Percentiles rank a stretch among this genome's conserved stretches.
Conservation (phyloP, 2,113 vertebrate species). For the Xiphophorus hellerii region DNA sequence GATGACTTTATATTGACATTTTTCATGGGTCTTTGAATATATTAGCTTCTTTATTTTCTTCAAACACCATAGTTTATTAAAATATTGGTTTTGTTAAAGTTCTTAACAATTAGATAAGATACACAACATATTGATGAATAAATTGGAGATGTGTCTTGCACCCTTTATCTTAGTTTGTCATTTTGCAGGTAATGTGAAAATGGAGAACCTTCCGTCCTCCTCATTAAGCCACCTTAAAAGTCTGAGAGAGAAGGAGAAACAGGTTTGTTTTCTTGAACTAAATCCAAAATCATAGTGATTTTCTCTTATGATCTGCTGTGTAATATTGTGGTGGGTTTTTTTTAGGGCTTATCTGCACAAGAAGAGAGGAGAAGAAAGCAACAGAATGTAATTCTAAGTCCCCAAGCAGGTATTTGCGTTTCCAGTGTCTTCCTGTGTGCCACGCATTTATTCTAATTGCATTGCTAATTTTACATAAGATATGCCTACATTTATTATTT, state of each 20-base stretch:
- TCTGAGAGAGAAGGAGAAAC: conserved; percentile 77
- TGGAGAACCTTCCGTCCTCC: conserved; percentile 72
- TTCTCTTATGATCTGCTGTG: neutral
- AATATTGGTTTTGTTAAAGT: too few relatives aligned
- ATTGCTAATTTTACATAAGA: neutral
- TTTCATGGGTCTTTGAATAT: too few relatives aligned
- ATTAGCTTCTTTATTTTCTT: neutral
- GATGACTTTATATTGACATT: neutral
- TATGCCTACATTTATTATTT: neutral
- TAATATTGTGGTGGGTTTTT: conserved; percentile 23
- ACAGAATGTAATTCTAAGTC: conserved; percentile 85
- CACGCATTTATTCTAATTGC: neutral
- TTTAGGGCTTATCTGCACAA: conserved; percentile 79
- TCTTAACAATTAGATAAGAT: too few relatives aligned
- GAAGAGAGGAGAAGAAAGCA: conserved; percentile 87
- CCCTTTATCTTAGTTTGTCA: conserved; percentile 4
- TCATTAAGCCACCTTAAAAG: conserved; percentile 74
- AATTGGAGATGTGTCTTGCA: neutral
- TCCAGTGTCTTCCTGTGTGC: neutral
- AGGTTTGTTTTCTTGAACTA: conserved; percentile 71
- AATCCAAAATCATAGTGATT: neutral
- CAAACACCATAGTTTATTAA: too few relatives aligned
- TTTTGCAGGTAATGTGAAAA: conserved; percentile 76
- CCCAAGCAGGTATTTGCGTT: conserved; percentile 85
- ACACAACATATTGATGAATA: too few relatives aligned